Percentiles rank a stretch among this genome's conserved stretches.
These are phyloP conservation scores for Silurus meridionalis DNA, from an alignment of 2,113 vertebrate genomes.

Conservation along the genomic window DNA sequence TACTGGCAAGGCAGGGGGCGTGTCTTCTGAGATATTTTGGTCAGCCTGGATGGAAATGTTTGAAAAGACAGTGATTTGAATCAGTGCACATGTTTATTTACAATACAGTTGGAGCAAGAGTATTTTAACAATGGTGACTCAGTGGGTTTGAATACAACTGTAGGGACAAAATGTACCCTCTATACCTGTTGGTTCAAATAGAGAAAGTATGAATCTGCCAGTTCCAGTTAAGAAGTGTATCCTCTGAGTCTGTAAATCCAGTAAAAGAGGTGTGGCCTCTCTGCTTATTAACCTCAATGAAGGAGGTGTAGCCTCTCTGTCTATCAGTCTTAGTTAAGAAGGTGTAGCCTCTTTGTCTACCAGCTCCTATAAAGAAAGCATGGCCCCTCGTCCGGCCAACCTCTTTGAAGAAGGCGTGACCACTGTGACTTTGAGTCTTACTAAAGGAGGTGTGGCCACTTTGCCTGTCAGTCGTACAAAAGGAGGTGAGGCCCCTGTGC, in stretches of 20 bases:
- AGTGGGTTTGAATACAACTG: neutral
- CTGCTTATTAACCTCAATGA: too few species aligned
- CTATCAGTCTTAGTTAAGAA: too few species aligned
- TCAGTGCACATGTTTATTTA: neutral
- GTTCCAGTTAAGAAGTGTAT: too few species aligned
- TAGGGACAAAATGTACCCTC: neutral
- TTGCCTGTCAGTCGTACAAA: neutral
- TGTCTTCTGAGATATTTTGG: neutral
- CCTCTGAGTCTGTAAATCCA: too few species aligned
- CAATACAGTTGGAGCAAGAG: slow-evolving; percentile 39
- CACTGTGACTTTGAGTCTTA: neutral
- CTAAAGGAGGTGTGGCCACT: neutral
- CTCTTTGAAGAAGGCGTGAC: neutral
- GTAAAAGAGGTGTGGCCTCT: too few species aligned
- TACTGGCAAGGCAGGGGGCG: slow-evolving; percentile 55
- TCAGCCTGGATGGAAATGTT: slow-evolving; percentile 2
- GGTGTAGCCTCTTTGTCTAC: neutral
- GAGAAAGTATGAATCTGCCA: too few species aligned
- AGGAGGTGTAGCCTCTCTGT: too few species aligned
- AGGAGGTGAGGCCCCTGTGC: neutral
- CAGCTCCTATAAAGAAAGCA: neutral
- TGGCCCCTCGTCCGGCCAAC: neutral
- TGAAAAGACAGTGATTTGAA: neutral
- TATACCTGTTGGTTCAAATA: too few species aligned
- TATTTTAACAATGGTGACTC: slow-evolving; percentile 58